phyloP scores from a whole-genome alignment of 2,888 invertebrate species.

The Zele albiditarsus region DNA sequence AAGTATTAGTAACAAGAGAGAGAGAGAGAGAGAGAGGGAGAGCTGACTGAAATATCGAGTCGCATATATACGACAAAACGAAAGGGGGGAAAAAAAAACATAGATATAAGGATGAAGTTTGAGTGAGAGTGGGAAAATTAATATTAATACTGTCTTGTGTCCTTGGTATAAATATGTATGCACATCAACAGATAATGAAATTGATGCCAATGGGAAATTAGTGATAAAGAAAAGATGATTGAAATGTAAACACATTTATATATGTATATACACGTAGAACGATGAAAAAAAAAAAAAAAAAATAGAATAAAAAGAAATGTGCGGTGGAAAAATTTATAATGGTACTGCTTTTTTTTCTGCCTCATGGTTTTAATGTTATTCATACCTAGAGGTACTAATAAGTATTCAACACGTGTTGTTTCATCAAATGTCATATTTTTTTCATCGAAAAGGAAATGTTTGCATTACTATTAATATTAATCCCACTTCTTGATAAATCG shows the following conservation, averaged over 20 bases:
- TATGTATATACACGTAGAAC: too few relatives aligned
- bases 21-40: too few relatives aligned
- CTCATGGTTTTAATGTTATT: not conserved
- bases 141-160: too few relatives aligned
- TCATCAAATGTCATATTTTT: slow-evolving; percentile 1
- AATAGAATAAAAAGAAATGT: not conserved
- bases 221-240: too few relatives aligned
- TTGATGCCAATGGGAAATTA: too few relatives aligned
- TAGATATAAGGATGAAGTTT: not conserved
- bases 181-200: too few relatives aligned
- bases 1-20: not conserved
- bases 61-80: too few relatives aligned
- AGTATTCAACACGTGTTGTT: slow-evolving; percentile 2
- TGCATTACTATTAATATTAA: not conserved
- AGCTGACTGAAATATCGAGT: too few relatives aligned
- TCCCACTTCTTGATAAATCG: not conserved
- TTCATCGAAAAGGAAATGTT: not conserved
- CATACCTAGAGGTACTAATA: not conserved
- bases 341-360: not conserved
- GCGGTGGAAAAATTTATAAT: not conserved
- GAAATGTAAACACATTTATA: too few relatives aligned
- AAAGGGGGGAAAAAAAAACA: not conserved
- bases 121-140: too few relatives aligned
- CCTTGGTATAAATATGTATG: too few relatives aligned
- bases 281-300: not conserved